Evolutionary conservation across 2,888 invertebrate species (phyloP).

Genomic region (Drosophila infuscata): DNA sequence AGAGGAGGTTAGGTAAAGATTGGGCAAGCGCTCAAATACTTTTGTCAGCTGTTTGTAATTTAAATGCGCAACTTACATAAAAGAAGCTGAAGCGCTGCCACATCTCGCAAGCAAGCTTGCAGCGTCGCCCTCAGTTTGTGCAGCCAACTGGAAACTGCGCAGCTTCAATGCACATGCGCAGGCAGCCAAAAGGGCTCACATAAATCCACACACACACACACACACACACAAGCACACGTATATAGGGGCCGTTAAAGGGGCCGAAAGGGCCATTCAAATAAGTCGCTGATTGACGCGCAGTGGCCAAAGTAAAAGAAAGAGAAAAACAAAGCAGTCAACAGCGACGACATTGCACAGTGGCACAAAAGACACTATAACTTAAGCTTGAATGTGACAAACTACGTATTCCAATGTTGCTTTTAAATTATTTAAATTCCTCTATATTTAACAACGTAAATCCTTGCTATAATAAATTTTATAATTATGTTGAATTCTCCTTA

Average conservation of each 20-base stretch:
- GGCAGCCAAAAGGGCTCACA: slow-evolving; percentile 44
- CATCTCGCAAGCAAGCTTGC: slow-evolving; percentile 34
- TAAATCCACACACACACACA: background rate
- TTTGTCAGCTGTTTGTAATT: slow-evolving; percentile 79
- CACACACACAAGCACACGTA: background rate
- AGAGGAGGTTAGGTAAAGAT: slow-evolving; percentile 27
- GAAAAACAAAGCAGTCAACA: background rate
- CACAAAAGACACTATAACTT: background rate
- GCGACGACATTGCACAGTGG: slow-evolving; percentile 41
- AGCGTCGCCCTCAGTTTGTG: slow-evolving; percentile 52
- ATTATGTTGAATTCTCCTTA: background rate
- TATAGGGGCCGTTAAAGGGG: slow-evolving; percentile 16
- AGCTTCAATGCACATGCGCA: slow-evolving; percentile 77
- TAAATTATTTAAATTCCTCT: background rate
- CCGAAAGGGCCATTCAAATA: slow-evolving; percentile 39
- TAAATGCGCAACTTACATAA: slow-evolving; percentile 75
- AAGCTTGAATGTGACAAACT: background rate
- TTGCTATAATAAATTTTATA: background rate
- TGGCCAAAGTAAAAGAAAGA: slow-evolving; percentile 25
- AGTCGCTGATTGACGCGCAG: slow-evolving; percentile 45
- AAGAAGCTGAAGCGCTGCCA: slow-evolving; percentile 34
- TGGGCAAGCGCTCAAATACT: slow-evolving; percentile 66
- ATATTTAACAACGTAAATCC: too few relatives aligned
- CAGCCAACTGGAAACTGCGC: slow-evolving; percentile 73
- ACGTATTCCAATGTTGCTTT: background rate